These are phyloP conservation scores for Diplodus sargus DNA, from an alignment of 2,797 vertebrate species.

Conservation along the genomic window DNA sequence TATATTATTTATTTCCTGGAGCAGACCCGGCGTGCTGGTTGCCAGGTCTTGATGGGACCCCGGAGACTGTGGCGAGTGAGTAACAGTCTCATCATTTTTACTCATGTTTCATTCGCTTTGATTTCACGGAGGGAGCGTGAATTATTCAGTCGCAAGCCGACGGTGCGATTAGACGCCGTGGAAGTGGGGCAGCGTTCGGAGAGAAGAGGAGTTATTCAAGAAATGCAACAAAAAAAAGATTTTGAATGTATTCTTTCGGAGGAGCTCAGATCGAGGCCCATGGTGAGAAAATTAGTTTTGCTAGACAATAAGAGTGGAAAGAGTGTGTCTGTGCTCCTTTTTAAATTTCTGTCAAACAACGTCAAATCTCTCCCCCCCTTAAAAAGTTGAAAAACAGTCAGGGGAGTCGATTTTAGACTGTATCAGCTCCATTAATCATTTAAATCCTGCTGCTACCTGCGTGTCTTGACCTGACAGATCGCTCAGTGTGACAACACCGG, in stretches of 20 bases:
- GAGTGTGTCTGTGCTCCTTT: background rate
- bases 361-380: background rate
- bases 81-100: conserved; percentile 47
- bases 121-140: conserved; percentile 65
- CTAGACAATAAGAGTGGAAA: background rate
- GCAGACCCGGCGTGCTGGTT: conserved; percentile 20
- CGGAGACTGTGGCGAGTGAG: conserved; percentile 28
- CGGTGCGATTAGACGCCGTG: conserved; percentile 20
- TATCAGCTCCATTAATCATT: conserved; percentile 43
- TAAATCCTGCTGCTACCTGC: conserved; percentile 14
- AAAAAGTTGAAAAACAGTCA: conserved; percentile 19
- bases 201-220: conserved; percentile 3
- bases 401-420: conserved; percentile 2
- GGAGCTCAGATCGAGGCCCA: background rate
- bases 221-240: background rate
- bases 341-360: background rate
- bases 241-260: background rate
- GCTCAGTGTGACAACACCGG: conserved; percentile 28
- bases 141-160: conserved; percentile 71
- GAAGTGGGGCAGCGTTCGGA: conserved; percentile 60
- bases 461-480: conserved; percentile 34
- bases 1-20: conserved; percentile 65
- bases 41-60: conserved; percentile 47
- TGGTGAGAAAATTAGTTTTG: background rate
- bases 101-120: conserved; percentile 76